Conservation (phyloP, 2,113 vertebrate species). For the Uria lomvia region DNA sequence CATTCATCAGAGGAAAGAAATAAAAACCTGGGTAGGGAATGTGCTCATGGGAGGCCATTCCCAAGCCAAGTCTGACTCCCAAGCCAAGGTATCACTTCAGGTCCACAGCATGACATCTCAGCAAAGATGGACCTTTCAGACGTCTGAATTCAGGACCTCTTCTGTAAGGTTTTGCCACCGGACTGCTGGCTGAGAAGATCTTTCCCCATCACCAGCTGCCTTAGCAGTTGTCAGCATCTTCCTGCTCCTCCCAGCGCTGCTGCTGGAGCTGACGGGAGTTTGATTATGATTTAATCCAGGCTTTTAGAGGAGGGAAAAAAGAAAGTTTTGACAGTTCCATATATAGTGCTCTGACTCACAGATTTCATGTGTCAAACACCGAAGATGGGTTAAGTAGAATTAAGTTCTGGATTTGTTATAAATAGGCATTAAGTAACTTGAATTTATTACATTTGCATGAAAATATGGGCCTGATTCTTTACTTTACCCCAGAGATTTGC, state of each 20-base stretch:
- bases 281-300: constrained; percentile 11
- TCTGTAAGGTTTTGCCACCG: neutral
- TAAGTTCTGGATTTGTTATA: constrained; percentile 68
- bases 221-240: neutral
- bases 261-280: neutral
- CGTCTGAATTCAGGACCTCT: neutral
- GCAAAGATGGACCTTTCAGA: neutral
- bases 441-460: constrained; percentile 51
- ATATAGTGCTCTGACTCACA: constrained; percentile 68
- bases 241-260: neutral
- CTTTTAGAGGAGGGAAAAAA: constrained; percentile 34
- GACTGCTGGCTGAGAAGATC: neutral
- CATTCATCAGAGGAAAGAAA: neutral
- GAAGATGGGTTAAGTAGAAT: constrained; percentile 70
- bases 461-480: constrained; percentile 20
- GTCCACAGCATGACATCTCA: neutral
- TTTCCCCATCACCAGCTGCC: neutral
- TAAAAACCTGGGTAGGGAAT: neutral
- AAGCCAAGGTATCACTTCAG: neutral
- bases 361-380: constrained; percentile 61
- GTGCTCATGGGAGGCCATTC: neutral
- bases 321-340: constrained; percentile 51
- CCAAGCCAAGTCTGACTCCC: neutral
- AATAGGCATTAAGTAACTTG: constrained; percentile 63
- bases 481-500: neutral